Percentiles rank a stretch among this genome's conserved stretches.
Conservation (phyloP, 2,113 vertebrate species). For the Xenus cinereus region DNA sequence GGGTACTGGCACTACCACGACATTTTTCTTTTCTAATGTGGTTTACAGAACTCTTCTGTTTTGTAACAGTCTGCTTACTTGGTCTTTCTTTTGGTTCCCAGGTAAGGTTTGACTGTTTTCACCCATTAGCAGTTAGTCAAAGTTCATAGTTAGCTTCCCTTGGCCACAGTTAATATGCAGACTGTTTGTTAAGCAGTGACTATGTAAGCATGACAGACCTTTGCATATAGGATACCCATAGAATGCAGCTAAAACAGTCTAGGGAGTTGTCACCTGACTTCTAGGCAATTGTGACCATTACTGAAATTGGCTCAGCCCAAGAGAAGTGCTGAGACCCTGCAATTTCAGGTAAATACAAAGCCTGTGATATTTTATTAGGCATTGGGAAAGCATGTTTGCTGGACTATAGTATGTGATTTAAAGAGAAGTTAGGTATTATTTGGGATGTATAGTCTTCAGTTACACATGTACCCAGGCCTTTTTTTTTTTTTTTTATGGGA, state of each 20-base stretch:
- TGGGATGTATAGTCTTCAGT: neutral
- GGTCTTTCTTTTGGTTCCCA: neutral
- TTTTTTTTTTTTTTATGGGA: neutral
- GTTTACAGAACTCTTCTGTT: neutral
- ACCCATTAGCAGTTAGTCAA: neutral
- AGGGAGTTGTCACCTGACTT: neutral
- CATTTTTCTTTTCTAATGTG: neutral
- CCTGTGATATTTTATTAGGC: neutral
- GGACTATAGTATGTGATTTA: neutral
- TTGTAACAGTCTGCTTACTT: neutral
- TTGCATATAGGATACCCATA: neutral
- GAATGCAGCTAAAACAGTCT: neutral
- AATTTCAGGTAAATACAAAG: neutral
- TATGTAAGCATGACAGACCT: neutral
- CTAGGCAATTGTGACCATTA: neutral
- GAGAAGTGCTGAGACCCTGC: neutral
- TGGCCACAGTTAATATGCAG: accelerated
- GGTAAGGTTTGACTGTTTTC: neutral
- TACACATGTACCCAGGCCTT: neutral
- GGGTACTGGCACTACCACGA: neutral
- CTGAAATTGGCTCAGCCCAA: neutral
- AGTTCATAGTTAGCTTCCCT: neutral
- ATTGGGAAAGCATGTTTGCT: neutral
- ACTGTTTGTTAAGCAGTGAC: neutral
- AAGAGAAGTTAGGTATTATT: neutral